These are phyloP conservation scores for Trematocara variabile DNA, from an alignment of 2,113 vertebrate species.

Conservation along the genomic window DNA sequence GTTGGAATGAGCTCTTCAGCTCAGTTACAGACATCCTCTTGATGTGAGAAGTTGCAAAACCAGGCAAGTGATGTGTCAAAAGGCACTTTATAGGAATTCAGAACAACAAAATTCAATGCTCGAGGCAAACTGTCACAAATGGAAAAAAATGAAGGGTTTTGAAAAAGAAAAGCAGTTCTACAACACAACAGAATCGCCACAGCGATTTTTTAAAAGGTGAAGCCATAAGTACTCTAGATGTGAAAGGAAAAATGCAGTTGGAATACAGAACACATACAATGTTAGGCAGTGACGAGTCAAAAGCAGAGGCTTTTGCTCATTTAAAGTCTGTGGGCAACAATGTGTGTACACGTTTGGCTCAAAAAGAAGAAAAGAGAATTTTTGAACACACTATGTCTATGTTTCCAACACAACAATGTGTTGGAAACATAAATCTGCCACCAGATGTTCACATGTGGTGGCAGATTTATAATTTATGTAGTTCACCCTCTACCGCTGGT, in stretches of 20 bases:
- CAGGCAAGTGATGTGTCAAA: conserved; percentile 39
- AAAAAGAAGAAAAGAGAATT: not conserved
- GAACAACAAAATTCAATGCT: conserved; percentile 34
- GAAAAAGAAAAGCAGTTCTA: not conserved
- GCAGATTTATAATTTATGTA: conserved; percentile 19
- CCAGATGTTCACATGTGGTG: not conserved
- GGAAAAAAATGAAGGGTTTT: not conserved
- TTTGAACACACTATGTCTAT: not conserved
- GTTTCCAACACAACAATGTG: not conserved
- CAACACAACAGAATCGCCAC: not conserved
- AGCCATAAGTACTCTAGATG: not conserved
- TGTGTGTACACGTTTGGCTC: not conserved
- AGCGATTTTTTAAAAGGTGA: not conserved
- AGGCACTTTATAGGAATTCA: conserved; percentile 35
- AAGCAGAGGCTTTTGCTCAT: not conserved
- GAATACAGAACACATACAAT: not conserved
- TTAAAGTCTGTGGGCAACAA: not conserved
- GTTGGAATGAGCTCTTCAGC: conserved; percentile 15
- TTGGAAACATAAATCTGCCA: not conserved
- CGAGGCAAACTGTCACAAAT: conserved; percentile 27
- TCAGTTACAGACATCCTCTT: conserved; percentile 34
- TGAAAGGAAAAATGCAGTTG: not conserved
- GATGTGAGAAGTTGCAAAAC: conserved; percentile 24
- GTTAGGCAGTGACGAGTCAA: not conserved
- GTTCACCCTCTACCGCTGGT: not conserved